A percentile compares a stretch with the other conserved stretches of the same genome.
phyloP scores from a whole-genome alignment of 2,113 vertebrate species.

The Psettodes erumei region DNA sequence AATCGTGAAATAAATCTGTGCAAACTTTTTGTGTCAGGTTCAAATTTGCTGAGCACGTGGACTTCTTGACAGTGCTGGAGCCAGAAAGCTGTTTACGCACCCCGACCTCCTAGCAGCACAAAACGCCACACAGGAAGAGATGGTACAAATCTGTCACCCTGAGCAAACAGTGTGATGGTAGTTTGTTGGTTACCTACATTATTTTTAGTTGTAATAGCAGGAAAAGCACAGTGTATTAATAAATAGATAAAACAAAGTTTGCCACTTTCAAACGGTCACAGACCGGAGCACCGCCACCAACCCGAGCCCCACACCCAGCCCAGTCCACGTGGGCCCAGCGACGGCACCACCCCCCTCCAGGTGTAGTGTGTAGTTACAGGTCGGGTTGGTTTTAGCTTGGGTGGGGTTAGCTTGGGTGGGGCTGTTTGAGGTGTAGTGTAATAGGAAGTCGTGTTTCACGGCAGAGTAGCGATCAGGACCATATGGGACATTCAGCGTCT shows the following conservation, averaged over 20 bases:
- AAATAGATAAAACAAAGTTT: too few species aligned
- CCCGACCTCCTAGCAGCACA: too few species aligned
- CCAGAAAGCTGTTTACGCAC: too few species aligned
- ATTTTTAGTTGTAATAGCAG: background rate
- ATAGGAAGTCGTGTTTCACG: slow-evolving; percentile 71
- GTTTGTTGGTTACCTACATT: background rate
- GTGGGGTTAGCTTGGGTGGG: background rate
- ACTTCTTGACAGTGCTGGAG: background rate
- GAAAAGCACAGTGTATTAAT: background rate
- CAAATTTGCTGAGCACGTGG: background rate
- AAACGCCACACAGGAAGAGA: background rate
- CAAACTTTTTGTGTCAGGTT: background rate
- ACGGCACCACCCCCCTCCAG: background rate
- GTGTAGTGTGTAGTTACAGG: slow-evolving; percentile 15
- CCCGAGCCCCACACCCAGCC: background rate
- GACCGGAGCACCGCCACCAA: background rate
- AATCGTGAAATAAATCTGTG: background rate
- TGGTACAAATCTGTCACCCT: too few species aligned
- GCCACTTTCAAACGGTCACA: slow-evolving; percentile 11
- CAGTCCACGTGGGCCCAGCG: background rate
- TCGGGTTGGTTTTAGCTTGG: background rate
- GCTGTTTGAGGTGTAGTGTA: slow-evolving; percentile 2
- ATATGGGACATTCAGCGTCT: slow-evolving; percentile 63
- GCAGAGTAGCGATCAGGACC: slow-evolving; percentile 70
- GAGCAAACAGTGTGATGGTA: background rate